phyloP scores from a whole-genome alignment of 2,797 vertebrate genomes.

The Megaceryle alcyon region DNA sequence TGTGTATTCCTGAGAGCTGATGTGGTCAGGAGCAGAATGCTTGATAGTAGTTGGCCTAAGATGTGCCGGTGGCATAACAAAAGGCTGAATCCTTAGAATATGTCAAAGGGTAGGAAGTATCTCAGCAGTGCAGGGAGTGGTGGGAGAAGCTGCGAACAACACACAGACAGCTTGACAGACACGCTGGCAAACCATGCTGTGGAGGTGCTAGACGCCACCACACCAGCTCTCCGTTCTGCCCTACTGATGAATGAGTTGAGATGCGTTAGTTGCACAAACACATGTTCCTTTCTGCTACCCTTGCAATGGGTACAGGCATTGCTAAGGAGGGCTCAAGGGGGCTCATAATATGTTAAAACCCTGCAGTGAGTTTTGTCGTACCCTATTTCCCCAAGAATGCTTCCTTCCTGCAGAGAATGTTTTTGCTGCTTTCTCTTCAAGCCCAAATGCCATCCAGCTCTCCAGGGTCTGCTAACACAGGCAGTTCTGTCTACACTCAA shows the following conservation, averaged over 20 bases:
- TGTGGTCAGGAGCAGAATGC: rapidly evolving
- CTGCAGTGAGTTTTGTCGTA: neutral
- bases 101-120: neutral
- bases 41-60: neutral
- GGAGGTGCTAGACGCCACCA: neutral
- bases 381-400: neutral
- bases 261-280: neutral
- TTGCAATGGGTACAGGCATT: neutral
- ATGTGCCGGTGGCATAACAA: neutral
- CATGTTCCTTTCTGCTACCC: neutral
- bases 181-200: neutral
- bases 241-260: neutral
- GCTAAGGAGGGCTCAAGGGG: neutral
- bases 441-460: neutral
- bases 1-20: neutral
- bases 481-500: neutral
- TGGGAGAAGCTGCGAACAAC: neutral
- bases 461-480: neutral
- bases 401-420: neutral
- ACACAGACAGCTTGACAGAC: neutral
- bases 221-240: neutral
- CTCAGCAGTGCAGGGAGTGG: neutral
- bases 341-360: neutral
- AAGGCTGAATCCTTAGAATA: neutral
- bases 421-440: neutral